Base-by-base conservation (phyloP, 2,113 vertebrate species). In the Rattus rattus region DNA sequence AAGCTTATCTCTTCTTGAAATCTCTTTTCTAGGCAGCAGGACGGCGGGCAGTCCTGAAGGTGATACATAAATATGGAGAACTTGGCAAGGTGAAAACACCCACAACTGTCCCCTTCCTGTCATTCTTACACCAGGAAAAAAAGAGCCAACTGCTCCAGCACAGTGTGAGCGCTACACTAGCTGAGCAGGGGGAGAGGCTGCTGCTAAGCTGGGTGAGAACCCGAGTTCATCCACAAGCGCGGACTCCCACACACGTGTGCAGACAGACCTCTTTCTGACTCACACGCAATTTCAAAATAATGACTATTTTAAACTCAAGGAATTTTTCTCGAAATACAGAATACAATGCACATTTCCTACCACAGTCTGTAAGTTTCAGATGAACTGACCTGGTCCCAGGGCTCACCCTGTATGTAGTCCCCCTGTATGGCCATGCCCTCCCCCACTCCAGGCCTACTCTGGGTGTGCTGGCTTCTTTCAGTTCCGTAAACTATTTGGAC, bases 401-500 rank as follows among this genome's bases (percentile, higher is more conserved):
- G 33, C 39, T 43, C 39, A 43, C 7, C 26, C 73, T 17, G n/a
- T 7, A 47, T n/a, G 43, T n/a, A 36, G 30, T 24, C 52, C 10
- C 79, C 54, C 5, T 24, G 1, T 59, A 20, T 59, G 79, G n/a
- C 13, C 52, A 4, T 33, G 12, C 17, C 36, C 30, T 61, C 69
- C 86, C 59, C 12, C 49, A 39, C 12, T 2, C 54, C 81, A 43
- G 54, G 69, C 36, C 59, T 65, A 6, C 36, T 83, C 59, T 22
- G 52, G 39, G 69, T 83, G 30, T 0, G 39, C 81, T 16, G 73
- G 81, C 49, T 86, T 69, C 93, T 95, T 91, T 96, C 87, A 43
- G 96, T 84, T 94, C 93, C 93, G 83, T 43, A n/a, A 83, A 89
- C 47, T 63, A 73, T 19, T 87, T 63, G 43, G 24, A 92, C 39